Conservation (phyloP, 1,140 invertebrate genomes). For the Colletes latitarsis region DNA sequence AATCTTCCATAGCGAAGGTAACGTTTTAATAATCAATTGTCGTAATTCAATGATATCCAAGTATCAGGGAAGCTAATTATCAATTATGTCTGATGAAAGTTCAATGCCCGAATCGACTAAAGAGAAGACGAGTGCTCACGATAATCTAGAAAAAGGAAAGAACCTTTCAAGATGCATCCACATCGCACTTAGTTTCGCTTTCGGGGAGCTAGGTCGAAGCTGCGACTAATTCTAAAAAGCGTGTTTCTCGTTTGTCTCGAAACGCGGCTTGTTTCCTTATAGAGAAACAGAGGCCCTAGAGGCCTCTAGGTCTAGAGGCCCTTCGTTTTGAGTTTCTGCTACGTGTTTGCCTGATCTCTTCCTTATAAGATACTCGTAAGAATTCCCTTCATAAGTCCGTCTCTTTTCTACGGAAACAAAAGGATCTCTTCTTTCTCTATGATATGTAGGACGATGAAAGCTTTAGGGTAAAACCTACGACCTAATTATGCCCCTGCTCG, state of each 20-base stretch:
- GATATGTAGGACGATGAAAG: constrained; percentile 75
- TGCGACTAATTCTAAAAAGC: constrained; percentile 63
- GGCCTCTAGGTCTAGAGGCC: constrained; percentile 4
- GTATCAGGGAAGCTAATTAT: too few species aligned
- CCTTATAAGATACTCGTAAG: constrained; percentile 10
- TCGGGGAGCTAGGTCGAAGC: constrained; percentile 57
- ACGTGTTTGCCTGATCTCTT: constrained; percentile 39
- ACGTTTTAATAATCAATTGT: too few species aligned
- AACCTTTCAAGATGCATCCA: constrained; percentile 24
- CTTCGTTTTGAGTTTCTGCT: constrained; percentile 1
- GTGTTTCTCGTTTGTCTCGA: constrained; percentile 54
- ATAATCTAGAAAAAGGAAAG: constrained; percentile 18
- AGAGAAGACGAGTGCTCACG: not conserved
- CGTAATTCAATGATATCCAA: too few species aligned
- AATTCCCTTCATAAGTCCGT: constrained; percentile 60
- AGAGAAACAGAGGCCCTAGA: constrained; percentile 51
- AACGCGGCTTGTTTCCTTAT: constrained; percentile 48
- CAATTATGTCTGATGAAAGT: too few species aligned
- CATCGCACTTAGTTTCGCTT: constrained; percentile 28
- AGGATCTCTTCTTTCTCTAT: constrained; percentile 54
- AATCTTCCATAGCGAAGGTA: too few species aligned
- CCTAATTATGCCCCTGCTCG: constrained; percentile 56
- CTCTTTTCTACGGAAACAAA: constrained; percentile 34
- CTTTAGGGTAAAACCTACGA: constrained; percentile 61
- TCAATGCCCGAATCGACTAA: too few species aligned